Evolutionary conservation across 2,888 invertebrate genomes (phyloP), one percentile per base, ranked within the genome.

Genomic region (Nephrotoma guestfalica): DNA sequence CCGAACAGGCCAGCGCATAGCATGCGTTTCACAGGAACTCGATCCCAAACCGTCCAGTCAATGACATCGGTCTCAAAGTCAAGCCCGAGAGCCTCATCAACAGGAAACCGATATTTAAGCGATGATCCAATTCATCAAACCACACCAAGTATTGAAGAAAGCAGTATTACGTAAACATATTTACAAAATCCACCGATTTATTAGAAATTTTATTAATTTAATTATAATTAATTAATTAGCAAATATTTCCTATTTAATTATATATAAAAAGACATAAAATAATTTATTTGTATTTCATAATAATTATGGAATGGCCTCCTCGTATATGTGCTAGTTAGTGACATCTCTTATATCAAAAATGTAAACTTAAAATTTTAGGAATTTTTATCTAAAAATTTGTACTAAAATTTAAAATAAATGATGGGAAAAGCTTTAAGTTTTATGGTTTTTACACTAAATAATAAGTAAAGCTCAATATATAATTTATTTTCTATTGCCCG

Each of bases 31-130:
- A 89, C 92, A 18, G 91, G 90, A 42, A 90, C 91, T 11, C 90
- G 92, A 86, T 92, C 93, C 87, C 93, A 93, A 89, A 93, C 93
- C 84, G 91, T 92, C 89, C 92, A 92, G 89, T 93, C 93, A 88
- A 92, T 93, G 89, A 93, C 93, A 84, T 91, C 91, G 51, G 41
- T 18, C 15, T 86, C 87, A 57, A 51, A 83, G 40, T 87, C 87
- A 83, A 87, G 87, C 40, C 87, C 87, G 71, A 11, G 83, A 40
- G 85, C 43, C 41, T 85, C 43, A 18, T 85, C 57, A 47, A 71
- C 43, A 47, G 87, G 87, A 71, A 84, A 86, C 45, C 86, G 83
- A 51, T 83, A 85, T 42, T 42, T 86, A 51, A 87, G 86, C 42
- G 87, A 86, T 45, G 87, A 87, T 51, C 86, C 86, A 18, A 87